Evolutionary conservation across 2,113 vertebrate genomes (phyloP), one percentile per base, ranked within the genome.

Genomic region (Tetrax tetrax): DNA sequence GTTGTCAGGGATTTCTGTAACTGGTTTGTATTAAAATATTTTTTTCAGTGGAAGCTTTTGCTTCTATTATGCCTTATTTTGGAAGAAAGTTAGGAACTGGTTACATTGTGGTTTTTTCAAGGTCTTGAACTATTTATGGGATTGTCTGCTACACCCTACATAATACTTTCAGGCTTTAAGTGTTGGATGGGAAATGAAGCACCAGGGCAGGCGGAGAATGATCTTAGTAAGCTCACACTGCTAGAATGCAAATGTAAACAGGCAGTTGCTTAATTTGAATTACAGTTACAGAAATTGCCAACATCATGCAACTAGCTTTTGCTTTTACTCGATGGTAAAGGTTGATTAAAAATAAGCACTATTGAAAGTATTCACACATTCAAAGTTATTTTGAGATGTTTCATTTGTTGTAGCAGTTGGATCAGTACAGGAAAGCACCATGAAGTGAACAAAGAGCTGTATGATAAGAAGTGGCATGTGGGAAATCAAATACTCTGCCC

Each of bases 31-130:
- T 87, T 94, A 72, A 77, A 90, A 89, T 79, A n/a, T 22, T 81
- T 64, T 64, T 95, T 92, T 87, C 16, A 75, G 21, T 91, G 69
- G 37, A 64, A 81, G 48, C 29, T 89, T 93, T 91, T 94, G 51
- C 10, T 51, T 91, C 35, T 84, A 29, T 84, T 89, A 41, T 87
- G 65, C 47, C 66, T 96, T 91, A 80, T 83, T 90, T 91, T 91
- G 85, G 90, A 87, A 96, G 66, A 85, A 94, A 91, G 59, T 64
- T 93, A 60, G 83, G 51, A 95, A 69, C n/a, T 65, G 63, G 37
- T 37, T 83, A 29, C 14, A 19, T 17, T 76, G 22, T 63, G 25
- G 41, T 87, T 93, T 96, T 81, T 96, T 81, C 45, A 56, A 77
- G 47, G 54, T 80, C 70, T 86, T 92, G 64, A 92, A 77, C 66